Conservation (phyloP, 2,113 vertebrate genomes). For the Quiscalus mexicanus region DNA sequence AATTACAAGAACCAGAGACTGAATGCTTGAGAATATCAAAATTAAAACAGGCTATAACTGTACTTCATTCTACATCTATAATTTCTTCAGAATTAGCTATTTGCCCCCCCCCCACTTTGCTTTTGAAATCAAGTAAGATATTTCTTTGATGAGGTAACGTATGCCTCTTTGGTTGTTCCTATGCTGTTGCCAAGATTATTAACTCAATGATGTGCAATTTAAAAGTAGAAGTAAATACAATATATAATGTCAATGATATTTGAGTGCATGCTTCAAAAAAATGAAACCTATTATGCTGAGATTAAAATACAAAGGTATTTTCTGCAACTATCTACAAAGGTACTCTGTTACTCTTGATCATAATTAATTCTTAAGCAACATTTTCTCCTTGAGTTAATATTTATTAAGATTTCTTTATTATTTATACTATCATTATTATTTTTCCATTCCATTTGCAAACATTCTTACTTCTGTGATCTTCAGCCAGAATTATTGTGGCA, state of each 20-base stretch:
- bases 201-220: background rate
- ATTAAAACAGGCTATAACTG: background rate
- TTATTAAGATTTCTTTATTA: background rate
- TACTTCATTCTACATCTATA: background rate
- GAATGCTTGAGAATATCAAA: background rate
- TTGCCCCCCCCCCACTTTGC: fast-evolving
- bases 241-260: background rate
- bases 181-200: background rate
- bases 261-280: background rate
- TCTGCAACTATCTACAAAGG: background rate
- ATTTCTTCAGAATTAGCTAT: background rate
- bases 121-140: background rate
- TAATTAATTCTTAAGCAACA: background rate
- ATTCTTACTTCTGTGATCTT: background rate
- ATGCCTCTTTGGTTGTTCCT: background rate
- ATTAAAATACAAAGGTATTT: background rate
- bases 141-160: background rate
- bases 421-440: background rate
- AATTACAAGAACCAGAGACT: background rate
- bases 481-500: background rate
- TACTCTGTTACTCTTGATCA: background rate
- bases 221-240: background rate
- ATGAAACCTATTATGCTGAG: background rate
- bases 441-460: background rate
- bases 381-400: background rate